Evolutionary conservation across 2,113 vertebrate species (phyloP), one percentile per base, ranked within the genome.

Genomic region (Crotophaga sulcirostris): DNA sequence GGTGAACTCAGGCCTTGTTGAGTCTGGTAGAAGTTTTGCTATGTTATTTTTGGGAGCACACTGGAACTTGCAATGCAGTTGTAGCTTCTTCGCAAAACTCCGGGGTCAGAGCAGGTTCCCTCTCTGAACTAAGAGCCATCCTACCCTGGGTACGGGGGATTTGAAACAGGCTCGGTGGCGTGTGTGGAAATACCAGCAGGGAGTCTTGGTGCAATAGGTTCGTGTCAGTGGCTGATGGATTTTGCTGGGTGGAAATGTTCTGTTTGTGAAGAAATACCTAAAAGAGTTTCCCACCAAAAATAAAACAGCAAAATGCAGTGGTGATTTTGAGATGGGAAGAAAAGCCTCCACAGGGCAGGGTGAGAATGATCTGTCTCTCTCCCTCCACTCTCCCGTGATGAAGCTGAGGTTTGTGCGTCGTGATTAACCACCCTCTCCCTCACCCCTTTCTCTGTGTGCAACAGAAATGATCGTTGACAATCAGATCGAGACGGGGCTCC

Each of bases 391-490:
- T 62, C 55, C 29, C 19, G 72, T 29, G 15, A 28, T 3, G 33
- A 5, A 8, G 7, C 13, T 2, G 24, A 36, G 8, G 28, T 56
- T 34, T 29, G 52, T 13, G 40, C 24, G 38, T 33, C 6, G 33
- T 58, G 40, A 36, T 47, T 84, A 36, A 88, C 23, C 16, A 4
- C 64, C 29, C 33, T 44, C 26, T 84, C 72, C 29, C 34, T 63
- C 10, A 1, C 63, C 36, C 34, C 51, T 90, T 55, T 54, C 80
- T 72, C 14, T 84, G 49, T 70, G 3, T 67, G n/a, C 58, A 7
- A 26, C 97, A 99, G 99, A 99, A 95, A 98, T 99, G 98, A 98
- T 99, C 66, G 99, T 99, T 8, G 99, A 99, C 97, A 99, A 98
- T 96, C 99, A 99, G 98, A 99, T 99, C 9, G 99, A 99, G 97